Percentiles rank a stretch among this genome's conserved stretches.
These are phyloP conservation scores for Nycteola revayana DNA, from an alignment of 2,888 invertebrate genomes.

Conservation along the genomic window DNA sequence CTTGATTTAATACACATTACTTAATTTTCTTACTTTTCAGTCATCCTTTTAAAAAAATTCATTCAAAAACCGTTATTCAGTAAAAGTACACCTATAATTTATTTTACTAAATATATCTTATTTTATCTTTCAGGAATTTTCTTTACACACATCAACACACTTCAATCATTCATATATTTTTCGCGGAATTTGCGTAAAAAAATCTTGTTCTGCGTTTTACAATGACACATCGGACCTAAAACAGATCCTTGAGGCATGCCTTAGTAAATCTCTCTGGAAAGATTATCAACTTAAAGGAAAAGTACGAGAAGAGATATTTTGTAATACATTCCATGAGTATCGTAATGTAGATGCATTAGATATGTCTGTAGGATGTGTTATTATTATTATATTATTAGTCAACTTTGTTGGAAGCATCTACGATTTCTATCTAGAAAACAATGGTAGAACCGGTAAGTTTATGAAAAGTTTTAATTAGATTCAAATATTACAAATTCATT, in stretches of 20 bases:
- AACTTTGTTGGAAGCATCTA: constrained; percentile 20
- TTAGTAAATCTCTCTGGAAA: constrained; percentile 19
- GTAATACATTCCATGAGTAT: constrained; percentile 7
- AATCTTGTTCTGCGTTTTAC: constrained; percentile 44
- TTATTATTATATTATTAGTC: constrained; percentile 6
- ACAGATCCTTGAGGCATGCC: constrained; percentile 24
- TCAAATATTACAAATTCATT: no score
- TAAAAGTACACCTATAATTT: no score
- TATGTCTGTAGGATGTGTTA: constrained; percentile 7
- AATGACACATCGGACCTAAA: constrained; percentile 22
- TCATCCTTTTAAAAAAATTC: no score
- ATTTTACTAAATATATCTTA: no score
- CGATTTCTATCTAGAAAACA: constrained; percentile 7
- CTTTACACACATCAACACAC: constrained; percentile 52
- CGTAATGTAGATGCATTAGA: constrained; percentile 13
- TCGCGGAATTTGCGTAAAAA: constrained; percentile 58
- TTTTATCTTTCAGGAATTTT: constrained; percentile 64
- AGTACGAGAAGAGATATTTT: constrained; percentile 10
- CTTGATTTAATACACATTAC: no score
- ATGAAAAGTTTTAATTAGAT: no score
- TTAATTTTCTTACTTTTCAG: no score
- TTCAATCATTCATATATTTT: constrained; percentile 63
- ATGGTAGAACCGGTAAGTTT: no score
- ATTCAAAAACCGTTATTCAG: no score
- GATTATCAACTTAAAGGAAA: constrained; percentile 19